Conservation (phyloP, 2,797 vertebrate genomes). For the Alca torda region DNA sequence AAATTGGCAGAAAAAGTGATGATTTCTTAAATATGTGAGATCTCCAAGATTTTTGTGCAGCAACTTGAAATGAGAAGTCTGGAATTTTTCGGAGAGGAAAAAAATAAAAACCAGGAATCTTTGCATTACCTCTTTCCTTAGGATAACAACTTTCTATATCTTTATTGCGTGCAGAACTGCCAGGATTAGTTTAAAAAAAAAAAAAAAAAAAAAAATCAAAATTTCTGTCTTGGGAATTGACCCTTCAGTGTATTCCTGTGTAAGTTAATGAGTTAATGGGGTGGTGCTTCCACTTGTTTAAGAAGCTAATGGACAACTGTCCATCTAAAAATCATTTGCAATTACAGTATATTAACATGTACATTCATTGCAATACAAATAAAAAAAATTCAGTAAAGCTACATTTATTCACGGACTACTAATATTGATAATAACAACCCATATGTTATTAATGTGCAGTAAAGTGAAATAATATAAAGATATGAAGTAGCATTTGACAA, state of each 20-base stretch:
- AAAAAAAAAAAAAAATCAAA: neutral
- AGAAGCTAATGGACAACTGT: neutral
- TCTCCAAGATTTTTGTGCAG: neutral
- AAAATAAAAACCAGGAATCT: neutral
- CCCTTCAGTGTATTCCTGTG: neutral
- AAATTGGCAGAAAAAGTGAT: neutral
- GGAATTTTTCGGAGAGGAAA: neutral
- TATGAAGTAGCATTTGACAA: neutral
- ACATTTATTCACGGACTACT: neutral
- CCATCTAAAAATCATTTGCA: neutral
- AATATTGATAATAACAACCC: neutral
- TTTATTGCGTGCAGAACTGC: neutral
- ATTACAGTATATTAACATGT: neutral
- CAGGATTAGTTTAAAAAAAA: neutral
- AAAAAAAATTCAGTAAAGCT: neutral
- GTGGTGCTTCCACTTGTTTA: neutral
- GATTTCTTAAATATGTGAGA: neutral
- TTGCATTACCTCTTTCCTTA: neutral
- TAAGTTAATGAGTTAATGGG: neutral
- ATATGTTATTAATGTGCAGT: neutral
- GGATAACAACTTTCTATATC: neutral
- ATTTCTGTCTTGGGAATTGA: neutral
- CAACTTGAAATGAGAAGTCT: neutral
- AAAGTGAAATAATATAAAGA: neutral
- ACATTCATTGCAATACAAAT: neutral